Evolutionary conservation across 2,888 invertebrate species (phyloP), one percentile per base, ranked within the genome.

Genomic region (Diogma glabrata): DNA sequence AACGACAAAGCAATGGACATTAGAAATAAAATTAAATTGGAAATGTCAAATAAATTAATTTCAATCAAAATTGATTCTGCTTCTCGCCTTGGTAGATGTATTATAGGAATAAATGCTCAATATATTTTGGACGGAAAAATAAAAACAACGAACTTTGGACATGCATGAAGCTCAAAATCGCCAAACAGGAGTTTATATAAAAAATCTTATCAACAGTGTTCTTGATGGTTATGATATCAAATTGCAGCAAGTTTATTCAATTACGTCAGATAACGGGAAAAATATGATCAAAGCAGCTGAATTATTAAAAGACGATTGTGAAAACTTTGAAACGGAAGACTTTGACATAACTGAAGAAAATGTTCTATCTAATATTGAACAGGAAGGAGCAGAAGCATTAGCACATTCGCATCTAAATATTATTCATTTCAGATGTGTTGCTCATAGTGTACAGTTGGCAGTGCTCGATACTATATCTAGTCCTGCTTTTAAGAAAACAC

Each of bases 1-100:
- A 36, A 36, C 36, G 36, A 36, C 36, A 36, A 36, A 36, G 36
- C 36, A 36, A 36, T 36, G 36, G 36, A 36, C 16, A 36, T 36
- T 14, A 36, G 36, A 36, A 36, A 36, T 36, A 36, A 36, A 36
- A 14, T 36, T 14, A 36, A 36, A 36, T 36, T 9, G 36, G 14
- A 36, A 36, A 36, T 36, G 36, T 36, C 36, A 36, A 36, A 36
- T 17, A 36, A 36, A 9, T n/a, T 7, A 36, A 17, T 36, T 36
- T 17, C n/a, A n/a, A 36, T 36, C 16, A 5, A 36, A 36, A 36
- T 36, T 12, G 36, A 36, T 36, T 36, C 36, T 36, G 36, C 33
- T 33, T 33, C 33, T 33, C 33, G 33, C 33, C 36, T 36, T 36
- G 36, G 16, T 14, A 36, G 36, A 36, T 36, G 36, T 36, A 36